Conservation (phyloP, 2,113 vertebrate genomes). For the Plecturocebus donacophilus region DNA sequence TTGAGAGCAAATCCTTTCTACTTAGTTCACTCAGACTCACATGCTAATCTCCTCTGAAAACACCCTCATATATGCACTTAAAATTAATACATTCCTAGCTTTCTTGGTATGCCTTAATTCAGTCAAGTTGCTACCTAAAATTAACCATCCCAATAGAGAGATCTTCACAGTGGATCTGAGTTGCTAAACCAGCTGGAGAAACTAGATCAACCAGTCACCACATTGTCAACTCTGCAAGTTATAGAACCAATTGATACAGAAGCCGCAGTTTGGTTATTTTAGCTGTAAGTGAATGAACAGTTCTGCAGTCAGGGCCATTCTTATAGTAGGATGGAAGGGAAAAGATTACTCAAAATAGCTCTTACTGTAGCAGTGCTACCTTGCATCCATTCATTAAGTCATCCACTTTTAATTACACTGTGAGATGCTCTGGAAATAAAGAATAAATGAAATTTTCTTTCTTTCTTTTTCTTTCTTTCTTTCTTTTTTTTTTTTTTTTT, state of each 20-base stretch:
- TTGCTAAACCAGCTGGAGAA: slow-evolving; percentile 32
- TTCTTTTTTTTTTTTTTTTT: no score
- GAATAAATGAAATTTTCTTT: not conserved
- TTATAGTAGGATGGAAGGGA: not conserved
- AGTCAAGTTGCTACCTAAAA: not conserved
- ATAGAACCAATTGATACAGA: not conserved
- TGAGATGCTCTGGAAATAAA: not conserved
- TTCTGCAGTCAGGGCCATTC: not conserved
- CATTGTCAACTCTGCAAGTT: not conserved
- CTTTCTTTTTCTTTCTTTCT: no score
- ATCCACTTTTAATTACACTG: not conserved
- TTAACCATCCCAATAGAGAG: not conserved
- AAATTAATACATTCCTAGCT: no score
- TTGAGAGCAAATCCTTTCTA: no score
- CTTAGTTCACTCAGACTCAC: no score
- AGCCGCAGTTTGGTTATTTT: not conserved
- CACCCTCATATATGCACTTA: no score
- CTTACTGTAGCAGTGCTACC: not conserved
- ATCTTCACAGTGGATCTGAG: not conserved
- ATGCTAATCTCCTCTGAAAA: no score
- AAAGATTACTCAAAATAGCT: not conserved
- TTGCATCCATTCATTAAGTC: not conserved
- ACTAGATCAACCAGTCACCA: not conserved
- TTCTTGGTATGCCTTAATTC: not conserved
- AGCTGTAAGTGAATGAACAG: not conserved